Conservation (phyloP, 2,888 invertebrate species). For the Bimastos eiseni region DNA sequence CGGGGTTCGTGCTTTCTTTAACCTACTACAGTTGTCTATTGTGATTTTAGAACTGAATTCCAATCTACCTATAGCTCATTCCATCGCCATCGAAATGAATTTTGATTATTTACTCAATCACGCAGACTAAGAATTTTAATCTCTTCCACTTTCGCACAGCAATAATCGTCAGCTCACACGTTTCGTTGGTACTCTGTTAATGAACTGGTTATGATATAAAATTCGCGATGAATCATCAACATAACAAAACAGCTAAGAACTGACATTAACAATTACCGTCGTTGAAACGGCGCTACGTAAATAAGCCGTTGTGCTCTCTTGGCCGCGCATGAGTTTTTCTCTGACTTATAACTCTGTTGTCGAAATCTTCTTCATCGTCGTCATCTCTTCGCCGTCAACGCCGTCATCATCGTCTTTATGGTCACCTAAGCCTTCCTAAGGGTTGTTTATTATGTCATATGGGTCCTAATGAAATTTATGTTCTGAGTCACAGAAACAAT, state of each 20-base stretch:
- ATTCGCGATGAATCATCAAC: neutral
- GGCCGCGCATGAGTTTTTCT: neutral
- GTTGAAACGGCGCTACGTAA: neutral
- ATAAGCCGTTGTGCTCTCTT: neutral
- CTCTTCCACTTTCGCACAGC: neutral
- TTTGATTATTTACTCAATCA: too few species aligned
- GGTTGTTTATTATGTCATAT: too few species aligned
- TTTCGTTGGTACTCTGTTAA: too few species aligned
- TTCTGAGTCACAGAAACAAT: too few species aligned
- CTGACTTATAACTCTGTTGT: neutral
- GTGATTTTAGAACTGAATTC: too few species aligned
- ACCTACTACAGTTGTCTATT: neutral
- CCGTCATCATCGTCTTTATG: slow-evolving; percentile 8
- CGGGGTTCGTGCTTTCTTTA: slow-evolving; percentile 67
- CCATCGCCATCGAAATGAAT: too few species aligned
- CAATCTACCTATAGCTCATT: too few species aligned
- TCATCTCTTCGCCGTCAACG: neutral
- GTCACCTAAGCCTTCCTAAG: neutral
- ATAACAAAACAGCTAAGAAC: neutral
- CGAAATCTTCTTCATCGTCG: neutral
- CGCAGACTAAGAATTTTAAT: too few species aligned
- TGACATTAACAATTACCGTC: too few species aligned
- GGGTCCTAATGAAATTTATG: too few species aligned
- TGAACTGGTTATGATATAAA: neutral
- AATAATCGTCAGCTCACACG: neutral